Conservation (phyloP, 2,797 vertebrate genomes). For the Podargus strigoides region DNA sequence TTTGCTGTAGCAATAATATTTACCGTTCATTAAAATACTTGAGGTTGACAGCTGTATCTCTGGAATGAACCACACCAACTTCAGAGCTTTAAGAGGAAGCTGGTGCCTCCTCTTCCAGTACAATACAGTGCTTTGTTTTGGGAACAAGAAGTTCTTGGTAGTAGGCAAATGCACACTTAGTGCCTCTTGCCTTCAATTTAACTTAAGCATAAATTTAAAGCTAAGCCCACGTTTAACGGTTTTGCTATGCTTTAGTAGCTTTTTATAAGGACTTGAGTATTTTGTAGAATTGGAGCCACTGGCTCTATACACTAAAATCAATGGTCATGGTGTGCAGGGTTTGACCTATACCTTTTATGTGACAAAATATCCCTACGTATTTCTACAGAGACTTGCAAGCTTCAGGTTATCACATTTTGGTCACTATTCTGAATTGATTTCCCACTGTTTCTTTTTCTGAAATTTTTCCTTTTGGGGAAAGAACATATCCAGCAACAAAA, state of each 20-base stretch:
- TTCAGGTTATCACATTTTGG: constrained; percentile 29
- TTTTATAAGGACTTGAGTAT: background rate
- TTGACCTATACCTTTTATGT: constrained; percentile 28
- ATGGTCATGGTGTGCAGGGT: background rate
- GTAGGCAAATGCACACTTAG: background rate
- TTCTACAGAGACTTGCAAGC: constrained; percentile 35
- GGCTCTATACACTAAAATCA: background rate
- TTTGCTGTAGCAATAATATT: background rate
- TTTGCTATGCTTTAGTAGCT: background rate
- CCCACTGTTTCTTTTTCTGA: constrained; percentile 31
- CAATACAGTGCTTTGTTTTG: background rate
- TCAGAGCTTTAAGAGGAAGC: background rate
- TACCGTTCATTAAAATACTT: background rate
- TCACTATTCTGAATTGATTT: constrained; percentile 23
- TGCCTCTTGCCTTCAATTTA: background rate
- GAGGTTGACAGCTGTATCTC: background rate
- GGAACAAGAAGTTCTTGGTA: background rate
- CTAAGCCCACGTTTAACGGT: background rate
- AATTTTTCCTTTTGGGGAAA: background rate
- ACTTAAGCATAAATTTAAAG: background rate
- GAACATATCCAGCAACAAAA: background rate
- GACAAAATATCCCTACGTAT: background rate
- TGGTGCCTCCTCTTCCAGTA: background rate
- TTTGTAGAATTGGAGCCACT: background rate
- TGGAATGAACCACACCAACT: background rate